A percentile compares a stretch with the other conserved stretches of the same genome.
phyloP scores from a whole-genome alignment of 2,888 invertebrate species.

The Kryphioiulus occultus region DNA sequence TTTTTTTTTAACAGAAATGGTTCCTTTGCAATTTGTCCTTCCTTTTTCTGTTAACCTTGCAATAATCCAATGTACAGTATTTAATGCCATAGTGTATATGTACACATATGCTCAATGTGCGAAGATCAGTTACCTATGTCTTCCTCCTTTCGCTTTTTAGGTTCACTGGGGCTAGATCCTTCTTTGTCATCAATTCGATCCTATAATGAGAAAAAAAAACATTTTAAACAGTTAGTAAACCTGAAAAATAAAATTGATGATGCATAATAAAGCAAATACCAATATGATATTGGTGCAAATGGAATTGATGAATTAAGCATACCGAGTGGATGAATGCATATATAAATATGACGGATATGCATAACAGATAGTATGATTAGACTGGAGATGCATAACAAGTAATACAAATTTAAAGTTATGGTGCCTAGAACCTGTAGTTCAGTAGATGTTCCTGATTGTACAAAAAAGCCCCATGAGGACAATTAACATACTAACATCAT shows the following conservation, averaged over 20 bases:
- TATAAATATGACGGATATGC: background rate
- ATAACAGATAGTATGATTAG: background rate
- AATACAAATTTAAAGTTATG: no score
- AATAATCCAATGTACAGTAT: no score
- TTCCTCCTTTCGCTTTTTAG: conserved; percentile 81
- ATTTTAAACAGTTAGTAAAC: background rate
- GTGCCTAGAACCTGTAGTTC: no score
- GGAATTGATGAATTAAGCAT: background rate
- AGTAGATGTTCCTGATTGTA: no score
- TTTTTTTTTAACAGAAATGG: no score
- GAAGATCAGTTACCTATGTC: conserved; percentile 70
- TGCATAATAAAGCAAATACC: background rate
- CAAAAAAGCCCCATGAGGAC: no score
- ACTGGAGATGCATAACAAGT: no score
- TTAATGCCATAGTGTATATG: no score
- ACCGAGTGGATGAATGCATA: background rate
- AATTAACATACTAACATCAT: no score
- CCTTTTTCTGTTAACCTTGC: no score
- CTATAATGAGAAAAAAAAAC: conserved; percentile 32
- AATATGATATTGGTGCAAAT: background rate
- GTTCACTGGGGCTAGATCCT: conserved; percentile 69
- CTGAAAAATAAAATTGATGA: background rate
- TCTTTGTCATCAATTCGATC: conserved; percentile 71
- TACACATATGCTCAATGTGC: no score
- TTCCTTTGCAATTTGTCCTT: no score